These are phyloP conservation scores for Tyto alba DNA, from an alignment of 2,113 vertebrate species.

Conservation along the genomic window DNA sequence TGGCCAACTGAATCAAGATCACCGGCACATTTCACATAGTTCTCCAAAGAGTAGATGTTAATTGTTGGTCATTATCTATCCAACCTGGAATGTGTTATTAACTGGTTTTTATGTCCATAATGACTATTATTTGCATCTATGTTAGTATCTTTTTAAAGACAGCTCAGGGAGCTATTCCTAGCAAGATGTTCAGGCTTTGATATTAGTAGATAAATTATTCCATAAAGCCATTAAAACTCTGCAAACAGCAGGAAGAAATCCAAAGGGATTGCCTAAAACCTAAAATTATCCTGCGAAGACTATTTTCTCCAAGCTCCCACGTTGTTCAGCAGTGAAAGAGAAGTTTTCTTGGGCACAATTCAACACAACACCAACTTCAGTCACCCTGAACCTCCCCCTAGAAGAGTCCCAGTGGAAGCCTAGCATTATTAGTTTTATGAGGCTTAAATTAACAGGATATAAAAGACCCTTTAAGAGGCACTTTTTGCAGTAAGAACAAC, in stretches of 20 bases:
- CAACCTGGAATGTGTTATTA: background rate
- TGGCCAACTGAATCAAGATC: background rate
- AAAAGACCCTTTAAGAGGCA: background rate
- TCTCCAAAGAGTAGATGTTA: background rate
- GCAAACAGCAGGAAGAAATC: background rate
- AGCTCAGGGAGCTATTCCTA: background rate
- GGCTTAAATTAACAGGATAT: background rate
- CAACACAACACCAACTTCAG: background rate
- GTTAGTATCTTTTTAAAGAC: background rate
- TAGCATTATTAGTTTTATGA: background rate
- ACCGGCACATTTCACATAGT: background rate
- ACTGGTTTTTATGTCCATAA: background rate
- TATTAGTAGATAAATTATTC: background rate
- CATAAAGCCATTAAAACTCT: background rate
- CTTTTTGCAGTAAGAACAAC: background rate
- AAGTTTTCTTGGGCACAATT: background rate
- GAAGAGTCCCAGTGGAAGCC: background rate
- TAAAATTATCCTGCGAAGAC: background rate
- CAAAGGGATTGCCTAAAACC: background rate
- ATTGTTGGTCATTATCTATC: background rate
- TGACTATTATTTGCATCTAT: background rate
- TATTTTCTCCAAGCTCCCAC: background rate
- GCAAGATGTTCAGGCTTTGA: background rate
- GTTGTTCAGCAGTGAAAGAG: background rate
- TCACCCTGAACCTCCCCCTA: background rate